Conservation (phyloP, 2,797 vertebrate genomes). For the Sphenodon punctatus region DNA sequence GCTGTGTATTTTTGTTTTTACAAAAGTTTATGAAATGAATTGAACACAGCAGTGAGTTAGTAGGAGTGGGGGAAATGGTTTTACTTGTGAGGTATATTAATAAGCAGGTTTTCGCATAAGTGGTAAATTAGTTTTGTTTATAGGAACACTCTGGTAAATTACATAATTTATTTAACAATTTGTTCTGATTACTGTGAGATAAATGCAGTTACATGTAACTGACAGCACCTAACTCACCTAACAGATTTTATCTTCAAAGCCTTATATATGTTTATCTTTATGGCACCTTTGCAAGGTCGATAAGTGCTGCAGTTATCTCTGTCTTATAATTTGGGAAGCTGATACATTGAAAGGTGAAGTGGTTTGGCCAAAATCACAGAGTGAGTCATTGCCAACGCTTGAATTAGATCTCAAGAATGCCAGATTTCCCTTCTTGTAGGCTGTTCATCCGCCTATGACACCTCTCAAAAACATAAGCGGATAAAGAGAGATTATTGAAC, state of each 20-base stretch:
- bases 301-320: background rate
- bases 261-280: conserved; percentile 7
- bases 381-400: conserved; percentile 3
- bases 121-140: background rate
- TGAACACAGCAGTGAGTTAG: background rate
- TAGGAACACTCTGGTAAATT: background rate
- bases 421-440: conserved; percentile 12
- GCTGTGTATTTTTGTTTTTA: background rate
- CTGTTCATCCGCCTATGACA: conserved; percentile 22
- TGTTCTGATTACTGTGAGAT: background rate
- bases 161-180: background rate
- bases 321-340: background rate
- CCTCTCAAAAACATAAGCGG: conserved; percentile 27
- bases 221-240: background rate
- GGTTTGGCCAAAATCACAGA: conserved; percentile 19
- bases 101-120: background rate
- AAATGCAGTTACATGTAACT: background rate
- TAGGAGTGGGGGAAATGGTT: background rate
- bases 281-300: background rate
- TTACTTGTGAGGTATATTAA: conserved; percentile 13
- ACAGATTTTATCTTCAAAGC: background rate
- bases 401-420: conserved; percentile 34
- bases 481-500: conserved; percentile 30
- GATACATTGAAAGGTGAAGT: background rate
- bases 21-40: conserved; percentile 6